Conservation (phyloP, 2,797 vertebrate species). For the Carduelis carduelis region DNA sequence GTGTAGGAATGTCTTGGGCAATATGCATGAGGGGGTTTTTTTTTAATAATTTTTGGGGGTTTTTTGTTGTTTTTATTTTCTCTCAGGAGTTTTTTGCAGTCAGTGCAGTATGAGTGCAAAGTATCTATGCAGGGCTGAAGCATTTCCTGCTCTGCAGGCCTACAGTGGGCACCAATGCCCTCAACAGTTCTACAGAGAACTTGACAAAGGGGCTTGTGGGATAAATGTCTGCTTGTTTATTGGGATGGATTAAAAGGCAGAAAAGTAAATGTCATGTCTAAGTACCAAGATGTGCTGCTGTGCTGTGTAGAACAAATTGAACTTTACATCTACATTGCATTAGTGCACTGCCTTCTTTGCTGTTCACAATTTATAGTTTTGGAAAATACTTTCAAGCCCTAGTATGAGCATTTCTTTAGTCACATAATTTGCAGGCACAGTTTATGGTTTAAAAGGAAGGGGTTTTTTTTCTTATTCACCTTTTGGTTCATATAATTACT, state of each 20-base stretch:
- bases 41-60: background rate
- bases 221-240: background rate
- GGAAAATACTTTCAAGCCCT: background rate
- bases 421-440: background rate
- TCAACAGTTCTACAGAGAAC: background rate
- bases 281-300: background rate
- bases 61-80: background rate
- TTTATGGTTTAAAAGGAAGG: background rate
- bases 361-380: background rate
- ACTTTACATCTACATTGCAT: background rate
- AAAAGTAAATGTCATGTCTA: constrained; percentile 8
- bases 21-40: background rate
- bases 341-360: background rate
- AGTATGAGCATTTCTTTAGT: background rate
- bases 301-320: background rate
- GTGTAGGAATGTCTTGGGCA: background rate
- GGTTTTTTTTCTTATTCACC: background rate
- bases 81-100: background rate
- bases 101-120: background rate
- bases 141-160: background rate
- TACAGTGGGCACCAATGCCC: background rate
- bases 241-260: background rate
- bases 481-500: background rate
- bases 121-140: background rate
- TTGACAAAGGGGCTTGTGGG: background rate